These are phyloP conservation scores for Globia sparganii DNA, from an alignment of 2,888 invertebrate species.

Conservation along the genomic window DNA sequence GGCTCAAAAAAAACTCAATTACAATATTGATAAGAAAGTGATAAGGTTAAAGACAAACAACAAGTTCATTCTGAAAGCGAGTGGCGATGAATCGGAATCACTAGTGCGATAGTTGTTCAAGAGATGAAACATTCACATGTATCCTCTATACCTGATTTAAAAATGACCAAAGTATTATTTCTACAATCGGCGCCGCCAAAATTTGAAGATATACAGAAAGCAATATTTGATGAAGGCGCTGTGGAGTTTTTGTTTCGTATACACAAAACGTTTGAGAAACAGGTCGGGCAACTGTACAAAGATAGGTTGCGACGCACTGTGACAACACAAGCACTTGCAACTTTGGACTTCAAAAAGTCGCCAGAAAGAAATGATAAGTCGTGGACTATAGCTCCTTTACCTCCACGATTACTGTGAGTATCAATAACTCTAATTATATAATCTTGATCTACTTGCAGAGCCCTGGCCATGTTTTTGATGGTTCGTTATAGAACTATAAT, in stretches of 20 bases:
- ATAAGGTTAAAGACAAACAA: conserved; percentile 41
- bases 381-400: conserved; percentile 91
- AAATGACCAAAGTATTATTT: conserved; percentile 79
- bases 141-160: background rate
- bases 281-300: conserved; percentile 86
- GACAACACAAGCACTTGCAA: conserved; percentile 71
- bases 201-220: conserved; percentile 88
- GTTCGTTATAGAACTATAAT: no score
- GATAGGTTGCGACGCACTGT: conserved; percentile 81
- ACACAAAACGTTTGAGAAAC: conserved; percentile 85
- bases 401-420: conserved; percentile 88
- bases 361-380: conserved; percentile 81
- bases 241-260: conserved; percentile 90
- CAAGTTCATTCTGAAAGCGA: conserved; percentile 33
- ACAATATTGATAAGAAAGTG: conserved; percentile 35
- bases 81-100: conserved; percentile 8
- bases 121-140: conserved; percentile 18
- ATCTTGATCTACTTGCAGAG: background rate
- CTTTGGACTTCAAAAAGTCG: conserved; percentile 85
- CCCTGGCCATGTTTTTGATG: background rate
- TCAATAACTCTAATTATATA: background rate
- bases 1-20: background rate
- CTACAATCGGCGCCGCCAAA: conserved; percentile 89
- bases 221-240: conserved; percentile 90
- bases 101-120: conserved; percentile 11